Base-by-base conservation (phyloP, 2,888 invertebrate genomes). In the Andrena praecox region DNA sequence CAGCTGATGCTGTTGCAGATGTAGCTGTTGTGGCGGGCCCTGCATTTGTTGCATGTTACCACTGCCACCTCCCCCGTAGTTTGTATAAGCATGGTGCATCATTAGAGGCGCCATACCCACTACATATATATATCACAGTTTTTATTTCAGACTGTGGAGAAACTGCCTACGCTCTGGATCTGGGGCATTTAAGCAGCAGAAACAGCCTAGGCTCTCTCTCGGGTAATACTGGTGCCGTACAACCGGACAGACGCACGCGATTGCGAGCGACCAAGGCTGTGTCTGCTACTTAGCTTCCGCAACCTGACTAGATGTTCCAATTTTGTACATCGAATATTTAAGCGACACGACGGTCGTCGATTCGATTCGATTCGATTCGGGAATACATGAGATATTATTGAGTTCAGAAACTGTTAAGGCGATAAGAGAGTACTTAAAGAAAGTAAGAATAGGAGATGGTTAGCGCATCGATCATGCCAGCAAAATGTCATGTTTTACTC, bases 61-160 rank as follows among this genome's bases (percentile, higher is more conserved):
- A 94, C 95, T 95, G 94, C 95, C 94, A 94, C 94, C 94, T 95
- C 95, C 94, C 94, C 95, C 95, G 94, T 95, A 95, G 95, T 95
- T 95, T 94, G 95, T 94, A 95, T 94, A 95, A 95, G 95, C 94
- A 94, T 94, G 95, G 94, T 94, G 95, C 95, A 95, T 94, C 94
- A 94, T 94, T 94, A 94, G 91, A 93, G 94, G 93, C 93, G 94
- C 93, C 94, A 94, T 94, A 94, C 94, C 93, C 94, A 94, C 94
- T 95, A 94, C 93, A 91, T 89, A 91, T 87, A 42, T 42, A 89
- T 92, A 90, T 90, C 89, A 91, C 85, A 91, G 86, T 92, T 92
- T 90, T 91, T 91, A 91, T 90, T 91, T 92, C 85, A 91, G 89
- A 92, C 87, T 90, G 87, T 89, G 89, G 42, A 87, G 85, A 84